These are phyloP conservation scores for Vesta saturnalis DNA, from an alignment of 2,888 invertebrate species.

Conservation along the genomic window DNA sequence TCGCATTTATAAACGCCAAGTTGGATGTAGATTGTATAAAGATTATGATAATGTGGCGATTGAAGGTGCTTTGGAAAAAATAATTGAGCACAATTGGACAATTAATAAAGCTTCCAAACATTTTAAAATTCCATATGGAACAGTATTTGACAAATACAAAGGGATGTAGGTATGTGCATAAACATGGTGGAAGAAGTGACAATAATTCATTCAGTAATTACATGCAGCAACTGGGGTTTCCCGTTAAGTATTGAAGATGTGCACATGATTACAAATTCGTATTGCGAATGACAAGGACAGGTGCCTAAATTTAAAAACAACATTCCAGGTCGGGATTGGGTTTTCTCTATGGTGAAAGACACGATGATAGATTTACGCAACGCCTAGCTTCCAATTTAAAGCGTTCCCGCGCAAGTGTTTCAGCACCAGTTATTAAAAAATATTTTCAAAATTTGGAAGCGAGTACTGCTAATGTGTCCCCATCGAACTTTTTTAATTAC, in stretches of 20 bases:
- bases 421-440: conserved; percentile 20
- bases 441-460: conserved; percentile 40
- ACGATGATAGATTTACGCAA: conserved; percentile 13
- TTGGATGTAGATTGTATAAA: background rate
- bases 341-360: conserved; percentile 16
- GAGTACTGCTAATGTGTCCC: conserved; percentile 32
- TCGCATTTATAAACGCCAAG: background rate
- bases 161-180: background rate
- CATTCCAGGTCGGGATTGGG: conserved; percentile 35
- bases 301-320: conserved; percentile 13
- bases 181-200: conserved; percentile 19
- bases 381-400: conserved; percentile 25
- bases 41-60: background rate
- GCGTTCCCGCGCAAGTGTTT: conserved; percentile 24
- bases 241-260: conserved; percentile 20
- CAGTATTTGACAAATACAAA: background rate
- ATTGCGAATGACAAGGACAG: conserved; percentile 33
- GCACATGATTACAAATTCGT: conserved; percentile 16
- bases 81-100: background rate
- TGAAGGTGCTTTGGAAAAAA: background rate
- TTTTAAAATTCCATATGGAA: background rate
- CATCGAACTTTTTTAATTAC: conserved; percentile 27
- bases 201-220: conserved; percentile 19
- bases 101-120: background rate
- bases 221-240: conserved; percentile 33